Base-by-base conservation (phyloP, 1,140 invertebrate genomes). In the Zaprionus davidi region DNA sequence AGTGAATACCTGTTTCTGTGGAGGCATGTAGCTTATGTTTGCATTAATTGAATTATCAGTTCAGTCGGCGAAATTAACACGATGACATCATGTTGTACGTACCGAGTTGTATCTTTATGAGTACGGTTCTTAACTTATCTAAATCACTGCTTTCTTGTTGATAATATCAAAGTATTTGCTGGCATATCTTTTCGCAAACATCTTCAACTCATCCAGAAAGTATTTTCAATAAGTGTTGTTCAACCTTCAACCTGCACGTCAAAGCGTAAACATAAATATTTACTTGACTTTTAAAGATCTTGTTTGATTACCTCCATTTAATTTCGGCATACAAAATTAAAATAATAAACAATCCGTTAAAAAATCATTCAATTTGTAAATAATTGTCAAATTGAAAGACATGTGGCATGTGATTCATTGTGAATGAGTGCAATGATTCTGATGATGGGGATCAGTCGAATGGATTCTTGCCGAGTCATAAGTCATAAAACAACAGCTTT, bases 11-110 rank as follows among this genome's bases (percentile, higher is more conserved):
- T 24, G 64, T 64, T 68, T 70, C 68, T 24, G 44, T 55, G 63
- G 38, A 56, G 49, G 24, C 57, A 22, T 74, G 65, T 68, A 67
- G 66, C 69, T 70, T 4, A 55, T 90, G 84, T 88, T 90, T 84
- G 76, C 71, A 68, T 79, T 90, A 85, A 90, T 85, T 85, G 58
- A 90, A 90, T 90, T 90, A 90, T 90, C 85, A 90, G 71, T 72
- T 71, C 66, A 56, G 78, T 78, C 56, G 56, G 26, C 46, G 4
- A 70, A 72, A 56, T 79, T 59, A 71, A 67, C 71, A 70, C 70
- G 36, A 81, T 88, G 84, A 88, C 72, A 90, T 88, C 84, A 88
- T 78, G 44, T 71, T 86, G 26, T 12, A 17, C 62, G 17, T 56
- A 67, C 24, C 12, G 5, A 17, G 22, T 62, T 22, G 49, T 55